Percentiles rank a stretch among this genome's conserved stretches.
phyloP scores from a whole-genome alignment of 2,888 invertebrate genomes.

The Amiota communis region DNA sequence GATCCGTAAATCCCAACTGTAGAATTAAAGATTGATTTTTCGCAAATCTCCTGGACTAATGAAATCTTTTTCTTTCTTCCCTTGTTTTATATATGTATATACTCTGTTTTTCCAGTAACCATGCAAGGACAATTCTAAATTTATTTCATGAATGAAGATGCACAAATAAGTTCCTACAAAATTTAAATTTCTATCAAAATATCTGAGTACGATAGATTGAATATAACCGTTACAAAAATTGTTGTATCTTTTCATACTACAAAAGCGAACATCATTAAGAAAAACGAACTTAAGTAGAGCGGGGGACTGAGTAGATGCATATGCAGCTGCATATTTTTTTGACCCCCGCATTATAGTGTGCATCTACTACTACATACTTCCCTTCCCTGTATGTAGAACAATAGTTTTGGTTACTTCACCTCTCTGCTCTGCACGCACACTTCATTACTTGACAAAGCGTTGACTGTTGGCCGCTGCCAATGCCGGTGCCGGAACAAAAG shows the following conservation, averaged over 20 bases:
- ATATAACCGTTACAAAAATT: conserved; percentile 3
- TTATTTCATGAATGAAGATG: no score
- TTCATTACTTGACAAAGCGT: neutral
- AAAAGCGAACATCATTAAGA: neutral
- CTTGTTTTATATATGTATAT: no score
- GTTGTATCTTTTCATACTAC: neutral
- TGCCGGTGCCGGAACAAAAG: neutral
- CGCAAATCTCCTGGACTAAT: no score
- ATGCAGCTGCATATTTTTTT: neutral
- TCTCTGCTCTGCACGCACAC: conserved; percentile 24
- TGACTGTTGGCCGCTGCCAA: neutral
- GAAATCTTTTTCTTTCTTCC: no score
- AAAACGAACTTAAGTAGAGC: neutral
- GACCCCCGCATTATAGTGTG: neutral
- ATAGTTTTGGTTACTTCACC: conserved; percentile 35
- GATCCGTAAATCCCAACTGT: no score
- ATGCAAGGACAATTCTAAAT: no score
- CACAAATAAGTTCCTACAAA: no score
- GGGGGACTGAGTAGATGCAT: neutral
- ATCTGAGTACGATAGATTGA: no score
- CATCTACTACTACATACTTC: neutral
- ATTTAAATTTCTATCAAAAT: no score
- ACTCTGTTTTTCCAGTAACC: no score
- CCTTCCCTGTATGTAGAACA: conserved; percentile 31
- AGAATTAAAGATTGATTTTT: no score